A percentile compares a stretch with the other conserved stretches of the same genome.
Evolutionary conservation across 2,888 invertebrate genomes (phyloP).

Genomic region (Nowickia ferox): DNA sequence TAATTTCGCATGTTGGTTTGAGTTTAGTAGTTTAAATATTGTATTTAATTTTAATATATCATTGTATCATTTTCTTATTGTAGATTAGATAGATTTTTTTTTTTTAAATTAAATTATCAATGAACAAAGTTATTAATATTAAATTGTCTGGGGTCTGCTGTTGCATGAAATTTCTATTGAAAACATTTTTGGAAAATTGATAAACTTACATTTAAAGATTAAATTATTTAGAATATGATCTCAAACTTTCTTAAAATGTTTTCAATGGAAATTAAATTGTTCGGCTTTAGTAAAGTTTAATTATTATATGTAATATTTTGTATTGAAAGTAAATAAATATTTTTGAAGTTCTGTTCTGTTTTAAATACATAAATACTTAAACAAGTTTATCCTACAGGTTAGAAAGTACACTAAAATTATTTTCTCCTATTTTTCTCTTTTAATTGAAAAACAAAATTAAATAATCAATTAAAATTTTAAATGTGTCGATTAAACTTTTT

Average conservation of each 20-base stretch:
- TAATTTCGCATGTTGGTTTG: slow-evolving; percentile 69
- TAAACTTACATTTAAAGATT: slow-evolving; percentile 72
- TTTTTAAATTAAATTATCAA: slow-evolving; percentile 11
- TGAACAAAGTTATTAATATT: slow-evolving; percentile 4
- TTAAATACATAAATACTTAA: background rate
- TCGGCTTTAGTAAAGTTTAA: slow-evolving; percentile 1
- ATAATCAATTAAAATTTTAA: too few species aligned
- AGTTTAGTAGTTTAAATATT: slow-evolving; percentile 44
- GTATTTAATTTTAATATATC: slow-evolving; percentile 16
- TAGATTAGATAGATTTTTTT: slow-evolving; percentile 1
- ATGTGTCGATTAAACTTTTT: too few species aligned
- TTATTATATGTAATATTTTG: slow-evolving; percentile 8
- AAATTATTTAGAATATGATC: slow-evolving; percentile 72
- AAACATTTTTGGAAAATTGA: slow-evolving; percentile 68
- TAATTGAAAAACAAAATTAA: too few species aligned
- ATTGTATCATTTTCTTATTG: slow-evolving; percentile 21
- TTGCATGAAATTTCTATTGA: slow-evolving; percentile 55
- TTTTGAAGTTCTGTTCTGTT: background rate
- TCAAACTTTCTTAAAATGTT: slow-evolving; percentile 68
- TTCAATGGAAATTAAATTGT: slow-evolving; percentile 61
- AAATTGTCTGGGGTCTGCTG: slow-evolving; percentile 22
- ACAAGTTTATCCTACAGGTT: slow-evolving; percentile 27
- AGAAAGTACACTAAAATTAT: slow-evolving; percentile 26
- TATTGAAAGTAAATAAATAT: slow-evolving; percentile 26
- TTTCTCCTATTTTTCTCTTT: too few species aligned